Base-by-base conservation (phyloP, 2,888 invertebrate genomes). In the Sisyra terminalis region DNA sequence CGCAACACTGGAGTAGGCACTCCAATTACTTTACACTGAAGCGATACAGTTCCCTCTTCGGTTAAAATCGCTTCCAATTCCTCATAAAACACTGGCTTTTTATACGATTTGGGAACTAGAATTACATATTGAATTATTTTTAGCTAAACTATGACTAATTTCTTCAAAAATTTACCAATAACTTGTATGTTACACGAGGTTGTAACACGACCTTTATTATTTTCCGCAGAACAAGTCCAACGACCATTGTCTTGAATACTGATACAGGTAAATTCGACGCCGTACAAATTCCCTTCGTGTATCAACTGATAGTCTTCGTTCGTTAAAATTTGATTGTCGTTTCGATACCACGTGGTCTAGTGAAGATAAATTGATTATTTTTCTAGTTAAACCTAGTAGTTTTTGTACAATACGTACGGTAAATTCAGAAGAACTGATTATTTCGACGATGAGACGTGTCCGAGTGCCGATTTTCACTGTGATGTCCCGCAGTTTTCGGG, bases 11-110 rank as follows among this genome's bases (percentile, higher is more conserved):
- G 77, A 1, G 87, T 86, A 2, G 90, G 89, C n/a, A 87, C 83
- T 11, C 89, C 89, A 41, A 88, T 78, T 14, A 88, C 88, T 60
- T 90, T 90, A 59, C 92, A 92, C 60, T 89, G 88, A 48, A 93
- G 66, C 0, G 87, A 85, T 9, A 92, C 92, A 0, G 86, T 86
- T 34, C 90, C 90, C 51, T 84, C 82, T 56, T 86, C 84, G 0
- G 88, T 89, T 24, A 88, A 70, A 45, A 87, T 67, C 2, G 89
- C 86, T 24, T 78, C 73, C 10, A 92, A 68, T 52, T 84, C 84
- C 57, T 87, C 84, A 31, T 88, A 75, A 58, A 92, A 90, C 58
- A 86, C 83, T 0, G 90, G 90, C 11, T 78, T 69, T 56, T 86
- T 87, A 61, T 89, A 89, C 0, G 87, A 86, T 62, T 87, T 87